Evolutionary conservation across 2,797 vertebrate genomes (phyloP).

Genomic region (Catamblyrhynchus diadema): DNA sequence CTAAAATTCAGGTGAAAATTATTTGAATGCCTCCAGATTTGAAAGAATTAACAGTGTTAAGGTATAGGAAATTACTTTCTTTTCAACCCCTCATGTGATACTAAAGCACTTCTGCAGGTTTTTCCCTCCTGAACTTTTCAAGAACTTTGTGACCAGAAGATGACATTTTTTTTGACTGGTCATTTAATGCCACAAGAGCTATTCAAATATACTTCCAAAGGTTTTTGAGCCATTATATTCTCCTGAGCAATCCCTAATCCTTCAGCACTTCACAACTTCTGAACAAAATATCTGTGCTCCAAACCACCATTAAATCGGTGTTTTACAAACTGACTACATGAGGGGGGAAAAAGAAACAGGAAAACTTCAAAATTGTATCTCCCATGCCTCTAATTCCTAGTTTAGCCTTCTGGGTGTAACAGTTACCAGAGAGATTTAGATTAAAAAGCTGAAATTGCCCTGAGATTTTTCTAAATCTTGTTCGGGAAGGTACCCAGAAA

Average conservation of each 20-base stretch:
- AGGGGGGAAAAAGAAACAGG: background rate
- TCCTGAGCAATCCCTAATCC: background rate
- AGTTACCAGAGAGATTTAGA: background rate
- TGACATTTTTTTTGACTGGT: background rate
- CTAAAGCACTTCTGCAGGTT: slow-evolving; percentile 47
- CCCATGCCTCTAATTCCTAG: slow-evolving; percentile 33
- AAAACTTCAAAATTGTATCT: slow-evolving; percentile 22
- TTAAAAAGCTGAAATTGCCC: background rate
- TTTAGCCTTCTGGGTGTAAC: slow-evolving; percentile 1
- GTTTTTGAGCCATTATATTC: slow-evolving; percentile 15
- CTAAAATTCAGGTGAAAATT: slow-evolving; percentile 13
- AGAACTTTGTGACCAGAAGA: background rate
- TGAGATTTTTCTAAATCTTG: slow-evolving; percentile 2
- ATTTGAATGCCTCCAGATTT: slow-evolving; percentile 24
- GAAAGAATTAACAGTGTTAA: slow-evolving; percentile 27
- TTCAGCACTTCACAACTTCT: slow-evolving; percentile 24
- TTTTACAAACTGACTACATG: slow-evolving; percentile 3
- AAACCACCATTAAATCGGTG: background rate
- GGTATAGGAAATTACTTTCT: slow-evolving; percentile 52
- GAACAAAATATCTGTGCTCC: background rate
- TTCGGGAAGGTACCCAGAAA: background rate
- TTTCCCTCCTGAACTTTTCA: slow-evolving; percentile 16
- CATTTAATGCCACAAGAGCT: slow-evolving; percentile 44
- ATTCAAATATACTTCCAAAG: slow-evolving; percentile 48
- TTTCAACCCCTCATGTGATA: slow-evolving; percentile 10